phyloP scores from a whole-genome alignment of 2,113 vertebrate species.

The Nibea coibor region DNA sequence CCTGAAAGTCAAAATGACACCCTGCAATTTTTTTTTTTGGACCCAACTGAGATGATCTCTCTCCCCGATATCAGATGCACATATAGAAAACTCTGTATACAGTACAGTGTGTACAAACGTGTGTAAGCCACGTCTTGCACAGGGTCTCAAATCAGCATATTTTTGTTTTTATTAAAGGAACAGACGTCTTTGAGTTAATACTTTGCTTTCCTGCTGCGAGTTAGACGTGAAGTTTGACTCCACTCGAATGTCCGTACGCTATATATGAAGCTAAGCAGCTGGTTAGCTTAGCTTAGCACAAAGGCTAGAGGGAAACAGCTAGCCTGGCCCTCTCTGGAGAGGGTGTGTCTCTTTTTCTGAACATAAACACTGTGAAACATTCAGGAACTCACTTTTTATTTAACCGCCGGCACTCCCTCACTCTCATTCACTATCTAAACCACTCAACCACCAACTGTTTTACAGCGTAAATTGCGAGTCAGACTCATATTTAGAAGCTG shows the following conservation, averaged over 20 bases:
- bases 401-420: too few species aligned
- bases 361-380: too few species aligned
- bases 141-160: constrained; percentile 70
- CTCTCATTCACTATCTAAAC: too few species aligned
- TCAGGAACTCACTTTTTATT: too few species aligned
- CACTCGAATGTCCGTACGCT: not conserved
- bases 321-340: too few species aligned
- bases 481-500: too few species aligned
- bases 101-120: constrained; percentile 74
- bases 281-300: constrained; percentile 7
- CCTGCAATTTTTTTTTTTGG: constrained; percentile 19
- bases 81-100: constrained; percentile 64
- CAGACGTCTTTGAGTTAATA: constrained; percentile 14
- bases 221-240: not conserved
- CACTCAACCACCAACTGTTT: too few species aligned
- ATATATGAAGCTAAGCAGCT: not conserved
- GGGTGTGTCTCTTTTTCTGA: too few species aligned
- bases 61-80: constrained; percentile 34
- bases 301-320: too few species aligned
- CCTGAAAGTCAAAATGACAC: constrained; percentile 31
- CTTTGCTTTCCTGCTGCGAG: not conserved
- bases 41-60: constrained; percentile 16
- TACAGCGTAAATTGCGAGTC: too few species aligned
- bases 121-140: constrained; percentile 66
- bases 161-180: constrained; percentile 22